Percentiles rank a stretch among this genome's conserved stretches.
Conservation (phyloP, 2,888 invertebrate genomes). For the Sepiola atlantica region DNA sequence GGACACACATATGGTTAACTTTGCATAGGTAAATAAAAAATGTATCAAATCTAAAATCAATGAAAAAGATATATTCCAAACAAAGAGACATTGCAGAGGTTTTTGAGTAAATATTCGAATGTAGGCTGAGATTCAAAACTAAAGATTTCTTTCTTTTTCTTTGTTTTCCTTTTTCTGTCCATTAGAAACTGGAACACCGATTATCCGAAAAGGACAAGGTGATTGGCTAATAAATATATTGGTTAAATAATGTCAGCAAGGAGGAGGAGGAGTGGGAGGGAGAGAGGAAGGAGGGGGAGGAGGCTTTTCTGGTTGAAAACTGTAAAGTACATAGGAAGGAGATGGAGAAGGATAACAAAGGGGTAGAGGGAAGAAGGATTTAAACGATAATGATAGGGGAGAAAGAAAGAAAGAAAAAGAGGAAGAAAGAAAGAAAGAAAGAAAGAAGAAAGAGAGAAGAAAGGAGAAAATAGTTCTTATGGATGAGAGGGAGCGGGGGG, state of each 20-base stretch:
- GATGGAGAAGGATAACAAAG: background rate
- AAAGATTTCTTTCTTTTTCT: background rate
- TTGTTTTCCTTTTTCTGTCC: too few species aligned
- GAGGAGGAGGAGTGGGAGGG: background rate
- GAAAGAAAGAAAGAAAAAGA: background rate
- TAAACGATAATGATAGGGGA: too few species aligned
- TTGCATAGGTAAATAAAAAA: too few species aligned
- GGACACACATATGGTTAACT: background rate
- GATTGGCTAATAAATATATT: slow-evolving; percentile 12
- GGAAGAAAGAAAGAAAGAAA: background rate
- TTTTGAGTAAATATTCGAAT: background rate
- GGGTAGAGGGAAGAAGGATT: too few species aligned
- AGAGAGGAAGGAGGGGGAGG: too few species aligned
- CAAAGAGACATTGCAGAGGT: background rate
- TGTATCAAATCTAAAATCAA: background rate
- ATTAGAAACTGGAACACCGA: background rate
- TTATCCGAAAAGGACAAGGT: background rate
- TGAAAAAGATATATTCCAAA: background rate
- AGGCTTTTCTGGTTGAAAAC: background rate
- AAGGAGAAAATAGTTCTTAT: background rate
- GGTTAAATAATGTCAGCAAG: background rate
- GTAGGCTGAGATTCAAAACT: background rate
- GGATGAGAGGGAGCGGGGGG: too few species aligned
- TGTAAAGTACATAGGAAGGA: background rate
- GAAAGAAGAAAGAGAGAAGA: background rate